Evolutionary conservation across 1,140 invertebrate genomes (phyloP), one percentile per base, ranked within the genome.

Genomic region (Macrobrachium nipponense): DNA sequence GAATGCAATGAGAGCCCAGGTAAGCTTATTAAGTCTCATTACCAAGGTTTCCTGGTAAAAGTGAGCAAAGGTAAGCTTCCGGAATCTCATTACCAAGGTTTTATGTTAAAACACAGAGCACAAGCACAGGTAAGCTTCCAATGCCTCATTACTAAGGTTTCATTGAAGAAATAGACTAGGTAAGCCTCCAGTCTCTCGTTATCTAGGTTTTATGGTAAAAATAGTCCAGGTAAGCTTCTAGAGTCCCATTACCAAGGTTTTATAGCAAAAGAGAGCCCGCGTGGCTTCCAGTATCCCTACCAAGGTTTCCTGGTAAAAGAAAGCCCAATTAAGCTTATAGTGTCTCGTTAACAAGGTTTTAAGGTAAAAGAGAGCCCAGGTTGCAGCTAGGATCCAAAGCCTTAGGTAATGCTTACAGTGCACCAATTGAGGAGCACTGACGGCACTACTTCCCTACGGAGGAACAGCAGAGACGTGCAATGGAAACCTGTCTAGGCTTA

Each of bases 1-100:
- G 90, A 96, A 96, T 90, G 94, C 96, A 17, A 93, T 98, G 58
- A 92, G 94, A 72, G 88, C 95, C 94, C 89, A 95, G 95, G 90
- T 92, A 93, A 90, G 90, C 80, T 18, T 51, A 4, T 15, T 0
- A 43, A 17, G 70, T 15, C 36, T 17, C 70, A 11, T 20, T 15
- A 17, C 17, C 6, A 36, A 17, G 27, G 70, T 73, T 6, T 73
- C 17, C 5, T n/a, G n/a, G 43, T n/a, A 17, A 20, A 20, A 73
- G 17, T 8, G 0, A 27, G 36, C 18, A 10, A 0, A 27, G 27
- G 36, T 15, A 51, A 51, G 58, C 73, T 43, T 18, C 15, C 27
- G 2, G 27, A 17, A 36, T 15, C 36, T 17, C 70, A 11, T 20
- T 15, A 17, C 17, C 6, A 36, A 17, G 27, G 70, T 73, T 6